Conservation (phyloP, 2,797 vertebrate species). For the Hoplostethus mediterraneus region DNA sequence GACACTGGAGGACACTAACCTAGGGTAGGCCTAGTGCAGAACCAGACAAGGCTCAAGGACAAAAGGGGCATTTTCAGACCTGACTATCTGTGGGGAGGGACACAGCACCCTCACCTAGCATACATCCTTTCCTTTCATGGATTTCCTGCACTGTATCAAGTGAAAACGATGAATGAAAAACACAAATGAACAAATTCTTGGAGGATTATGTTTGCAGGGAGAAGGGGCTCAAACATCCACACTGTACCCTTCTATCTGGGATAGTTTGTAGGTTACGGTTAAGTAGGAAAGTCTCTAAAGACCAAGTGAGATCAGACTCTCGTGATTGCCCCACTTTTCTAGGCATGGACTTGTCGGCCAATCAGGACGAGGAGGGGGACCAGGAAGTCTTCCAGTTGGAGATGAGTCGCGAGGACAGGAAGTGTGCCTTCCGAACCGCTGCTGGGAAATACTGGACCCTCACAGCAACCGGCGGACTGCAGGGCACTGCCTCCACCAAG, state of each 20-base stretch:
- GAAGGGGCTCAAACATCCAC: too few species aligned
- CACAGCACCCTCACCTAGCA: too few species aligned
- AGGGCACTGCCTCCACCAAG: conserved; percentile 93
- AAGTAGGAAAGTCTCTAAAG: conserved; percentile 23
- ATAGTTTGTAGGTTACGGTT: conserved; percentile 21
- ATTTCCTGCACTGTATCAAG: too few species aligned
- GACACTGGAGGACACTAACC: too few species aligned
- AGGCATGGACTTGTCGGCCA: conserved; percentile 97
- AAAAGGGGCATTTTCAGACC: too few species aligned
- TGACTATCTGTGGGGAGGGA: too few species aligned
- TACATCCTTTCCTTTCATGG: too few species aligned
- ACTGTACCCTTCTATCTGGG: conserved; percentile 16
- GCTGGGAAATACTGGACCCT: conserved; percentile 97
- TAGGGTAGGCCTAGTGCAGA: too few species aligned
- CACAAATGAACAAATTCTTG: too few species aligned
- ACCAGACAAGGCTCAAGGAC: too few species aligned
- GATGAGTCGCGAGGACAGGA: conserved; percentile 93
- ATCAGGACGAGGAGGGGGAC: conserved; percentile 96
- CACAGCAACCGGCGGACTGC: conserved; percentile 90
- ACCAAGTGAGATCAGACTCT: conserved; percentile 33
- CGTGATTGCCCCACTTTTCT: conserved; percentile 36
- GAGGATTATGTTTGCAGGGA: too few species aligned
- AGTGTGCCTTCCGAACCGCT: conserved; percentile 93
- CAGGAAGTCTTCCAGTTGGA: conserved; percentile 98
- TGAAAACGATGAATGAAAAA: too few species aligned